Conservation (phyloP, 2,888 invertebrate species). For the Acronicta leporina region DNA sequence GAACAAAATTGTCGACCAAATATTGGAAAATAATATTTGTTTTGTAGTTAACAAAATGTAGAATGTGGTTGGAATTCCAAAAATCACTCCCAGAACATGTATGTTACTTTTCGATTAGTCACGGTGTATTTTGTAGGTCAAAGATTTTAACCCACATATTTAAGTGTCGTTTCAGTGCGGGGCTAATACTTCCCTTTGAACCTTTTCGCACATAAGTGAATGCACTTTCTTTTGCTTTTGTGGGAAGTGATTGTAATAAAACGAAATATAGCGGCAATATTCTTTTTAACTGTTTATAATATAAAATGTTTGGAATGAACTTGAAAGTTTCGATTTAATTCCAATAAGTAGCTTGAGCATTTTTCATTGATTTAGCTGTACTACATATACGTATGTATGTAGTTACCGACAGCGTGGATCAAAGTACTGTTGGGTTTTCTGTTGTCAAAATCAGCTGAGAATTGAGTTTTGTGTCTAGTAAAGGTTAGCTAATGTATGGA, state of each 20-base stretch:
- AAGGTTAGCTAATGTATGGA: too few species aligned
- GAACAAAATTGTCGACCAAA: conserved; percentile 24
- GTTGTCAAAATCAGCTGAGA: too few species aligned
- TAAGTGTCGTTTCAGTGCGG: conserved; percentile 26
- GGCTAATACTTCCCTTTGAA: conserved; percentile 35
- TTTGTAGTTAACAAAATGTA: conserved; percentile 18
- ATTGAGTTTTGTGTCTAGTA: too few species aligned
- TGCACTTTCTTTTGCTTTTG: conserved; percentile 46
- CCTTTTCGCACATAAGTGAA: conserved; percentile 41
- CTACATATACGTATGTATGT: too few species aligned
- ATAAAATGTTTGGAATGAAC: conserved; percentile 12
- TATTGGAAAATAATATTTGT: conserved; percentile 17
- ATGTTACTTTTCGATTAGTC: conserved; percentile 35
- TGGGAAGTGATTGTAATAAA: conserved; percentile 32
- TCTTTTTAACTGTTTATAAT: conserved; percentile 21
- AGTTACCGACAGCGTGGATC: too few species aligned
- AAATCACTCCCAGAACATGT: conserved; percentile 13
- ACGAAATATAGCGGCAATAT: conserved; percentile 14
- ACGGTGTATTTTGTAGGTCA: conserved; percentile 42
- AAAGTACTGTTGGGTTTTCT: too few species aligned
- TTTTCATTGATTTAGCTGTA: too few species aligned
- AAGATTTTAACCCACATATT: conserved; percentile 43
- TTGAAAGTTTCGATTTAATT: conserved; percentile 4
- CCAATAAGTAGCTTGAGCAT: conserved; percentile 3
- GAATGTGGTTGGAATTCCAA: conserved; percentile 27